These are phyloP conservation scores for Drosophila albomicans DNA, from an alignment of 1,140 invertebrate species.

Conservation along the genomic window DNA sequence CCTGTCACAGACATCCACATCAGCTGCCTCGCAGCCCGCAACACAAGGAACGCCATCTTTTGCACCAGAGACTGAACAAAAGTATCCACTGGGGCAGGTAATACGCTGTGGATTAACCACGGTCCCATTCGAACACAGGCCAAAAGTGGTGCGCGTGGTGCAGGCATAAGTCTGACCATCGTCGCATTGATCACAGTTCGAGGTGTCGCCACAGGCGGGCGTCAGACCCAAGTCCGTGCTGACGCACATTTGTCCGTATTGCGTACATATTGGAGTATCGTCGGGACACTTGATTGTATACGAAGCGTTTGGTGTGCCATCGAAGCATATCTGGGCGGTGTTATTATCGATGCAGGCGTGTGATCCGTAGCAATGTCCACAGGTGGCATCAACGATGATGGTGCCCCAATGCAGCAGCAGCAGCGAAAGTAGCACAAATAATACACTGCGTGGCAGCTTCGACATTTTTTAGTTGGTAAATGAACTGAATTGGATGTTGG, in stretches of 20 bases:
- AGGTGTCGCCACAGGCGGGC: constrained; percentile 56
- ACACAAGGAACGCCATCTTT: constrained; percentile 44
- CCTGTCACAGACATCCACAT: constrained; percentile 52
- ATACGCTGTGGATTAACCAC: background rate
- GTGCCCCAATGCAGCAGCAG: background rate
- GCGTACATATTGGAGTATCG: constrained; percentile 50
- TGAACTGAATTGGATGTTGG: constrained; percentile 30
- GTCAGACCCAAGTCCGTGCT: background rate
- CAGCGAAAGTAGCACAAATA: constrained; percentile 30
- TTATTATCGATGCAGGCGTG: constrained; percentile 57
- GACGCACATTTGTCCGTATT: constrained; percentile 39
- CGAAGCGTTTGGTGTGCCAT: constrained; percentile 28
- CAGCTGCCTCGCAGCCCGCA: constrained; percentile 7
- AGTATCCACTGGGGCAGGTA: constrained; percentile 14
- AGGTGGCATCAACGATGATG: constrained; percentile 50
- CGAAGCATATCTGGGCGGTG: constrained; percentile 54
- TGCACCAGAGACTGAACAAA: constrained; percentile 43
- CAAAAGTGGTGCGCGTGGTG: constrained; percentile 62
- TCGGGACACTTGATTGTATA: constrained; percentile 39
- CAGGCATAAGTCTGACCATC: constrained; percentile 46
- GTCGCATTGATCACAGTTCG: constrained; percentile 47
- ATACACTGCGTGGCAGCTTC: constrained; percentile 31
- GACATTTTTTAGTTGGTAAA: constrained; percentile 51
- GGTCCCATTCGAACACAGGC: constrained; percentile 4
- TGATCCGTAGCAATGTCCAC: constrained; percentile 40